Base-by-base conservation (phyloP, 2,888 invertebrate genomes). In the Dynastes hyllus region DNA sequence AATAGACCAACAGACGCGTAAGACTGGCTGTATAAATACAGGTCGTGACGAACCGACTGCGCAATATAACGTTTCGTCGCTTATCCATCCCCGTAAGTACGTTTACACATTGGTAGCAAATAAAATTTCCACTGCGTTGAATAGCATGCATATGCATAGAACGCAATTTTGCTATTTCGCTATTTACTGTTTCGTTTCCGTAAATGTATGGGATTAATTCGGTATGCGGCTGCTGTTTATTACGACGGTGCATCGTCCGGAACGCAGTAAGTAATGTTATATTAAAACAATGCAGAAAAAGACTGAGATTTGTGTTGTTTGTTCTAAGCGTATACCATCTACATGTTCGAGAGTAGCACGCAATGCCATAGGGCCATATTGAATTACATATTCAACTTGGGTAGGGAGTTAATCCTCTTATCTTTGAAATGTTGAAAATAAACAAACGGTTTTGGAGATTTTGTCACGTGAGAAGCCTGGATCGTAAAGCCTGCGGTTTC, bases 201-300 rank as follows among this genome's bases (percentile, higher is more conserved):
- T 22, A 27, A 58, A 58, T 8, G 55, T 58, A 22, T 58, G 55
- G 16, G 55, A 58, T 58, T 58, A 58, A 58, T 58, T 58, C 5
- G 22, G 22, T 58, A 58, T 58, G 55, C 55, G 55, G 55, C 55
- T 27, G 16, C 22, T 22, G 16, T 58, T 58, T 22, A 22, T 22
- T 16, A 58, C 55, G 22, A 4, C 55, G 45, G 9, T 45, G 8
- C 45, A 45, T 45, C 45, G 45, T 45, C 55, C 16, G 6, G 22
- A 58, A 58, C 22, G 55, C 55, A 58, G 16, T 58, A 45, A 45
- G 55, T 58, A 58, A 58, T 22, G 55, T 9, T n/a, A 16, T 6
- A n/a, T 58, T 58, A 58, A 58, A 58, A 58, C 55, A 58, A 58
- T 58, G 55, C 55, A 58, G 55, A 22, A 58, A 16, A 58, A 16